Evolutionary conservation across 2,888 invertebrate species (phyloP), one percentile per base, ranked within the genome.

Genomic region (Drosophila tripunctata): DNA sequence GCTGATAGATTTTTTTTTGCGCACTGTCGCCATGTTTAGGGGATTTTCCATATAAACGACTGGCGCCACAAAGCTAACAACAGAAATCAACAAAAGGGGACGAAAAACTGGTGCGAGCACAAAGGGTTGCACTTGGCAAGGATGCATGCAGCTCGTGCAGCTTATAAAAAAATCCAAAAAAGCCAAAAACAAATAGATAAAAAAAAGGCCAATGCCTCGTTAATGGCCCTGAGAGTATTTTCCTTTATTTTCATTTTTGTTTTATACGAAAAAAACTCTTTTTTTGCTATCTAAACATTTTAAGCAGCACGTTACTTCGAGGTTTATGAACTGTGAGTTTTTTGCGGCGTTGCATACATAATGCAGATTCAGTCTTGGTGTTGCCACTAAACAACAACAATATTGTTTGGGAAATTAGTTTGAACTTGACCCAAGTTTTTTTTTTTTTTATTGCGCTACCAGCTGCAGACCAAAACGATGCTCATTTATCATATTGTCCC

Each of bases 1-100:
- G 24, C 54, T 44, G 33, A 57, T 58, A 58, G 57, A 58, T 58
- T 27, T 51, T 30, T 40, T 51, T 58, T 38, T 54, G 45, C 60
- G 31, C 24, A 7, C 15, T 33, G 71, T 62, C 73, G 56, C 70
- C 72, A 60, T 64, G 45, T 65, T 56, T 70, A 48, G 55, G 30
- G 50, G 38, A 38, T 36, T 41, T 41, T 43, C 36, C 10, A n/a
- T 48, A 54, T 44, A 58, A 66, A 52, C 67, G 72, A 69, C 85
- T 88, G 83, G 83, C 83, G 83, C 88, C 88, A 69, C 66, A 38
- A 60, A 64, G 61, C 72, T 54, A 76, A 69, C 75, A 87, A 81
- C 66, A 71, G 66, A 41, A 57, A 65, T 51, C 63, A 58, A 48
- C 55, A 60, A 38, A 27, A 30, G 10, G 3, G 21, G 27, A 48